These are phyloP conservation scores for Chaenodraco wilsoni DNA, from an alignment of 2,797 vertebrate species.

Conservation along the genomic window DNA sequence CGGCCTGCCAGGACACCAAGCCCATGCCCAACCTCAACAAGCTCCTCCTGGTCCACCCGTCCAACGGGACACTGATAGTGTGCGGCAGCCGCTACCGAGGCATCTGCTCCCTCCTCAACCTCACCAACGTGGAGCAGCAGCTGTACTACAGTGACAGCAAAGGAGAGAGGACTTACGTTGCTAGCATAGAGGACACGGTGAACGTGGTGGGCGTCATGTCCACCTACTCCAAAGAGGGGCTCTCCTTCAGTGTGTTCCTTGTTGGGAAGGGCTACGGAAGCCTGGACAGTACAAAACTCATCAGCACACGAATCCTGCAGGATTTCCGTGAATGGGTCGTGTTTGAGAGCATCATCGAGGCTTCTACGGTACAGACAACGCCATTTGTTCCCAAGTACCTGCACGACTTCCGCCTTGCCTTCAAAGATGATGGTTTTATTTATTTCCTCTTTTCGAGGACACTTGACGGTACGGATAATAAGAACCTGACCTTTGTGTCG, in stretches of 20 bases:
- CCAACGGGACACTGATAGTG: constrained; percentile 85
- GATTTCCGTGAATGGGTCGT: constrained; percentile 86
- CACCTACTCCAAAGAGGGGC: constrained; percentile 54
- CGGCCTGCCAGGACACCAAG: constrained; percentile 83
- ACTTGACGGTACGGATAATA: constrained; percentile 84
- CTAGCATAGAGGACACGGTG: constrained; percentile 92
- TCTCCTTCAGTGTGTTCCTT: constrained; percentile 85
- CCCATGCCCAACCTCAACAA: constrained; percentile 91
- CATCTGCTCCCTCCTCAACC: constrained; percentile 91
- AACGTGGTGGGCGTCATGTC: constrained; percentile 94
- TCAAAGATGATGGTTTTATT: constrained; percentile 88
- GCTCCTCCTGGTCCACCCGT: constrained; percentile 88
- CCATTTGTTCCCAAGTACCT: constrained; percentile 88
- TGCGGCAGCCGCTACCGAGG: constrained; percentile 96
- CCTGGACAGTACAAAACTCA: constrained; percentile 92
- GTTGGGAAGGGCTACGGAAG: constrained; percentile 95
- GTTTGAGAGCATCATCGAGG: constrained; percentile 94
- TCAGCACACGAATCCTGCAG: constrained; percentile 94
- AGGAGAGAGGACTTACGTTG: constrained; percentile 95
- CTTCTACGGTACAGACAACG: constrained; percentile 90
- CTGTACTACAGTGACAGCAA: constrained; percentile 91
- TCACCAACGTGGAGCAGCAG: constrained; percentile 85
- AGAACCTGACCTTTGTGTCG: constrained; percentile 90
- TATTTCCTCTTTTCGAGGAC: constrained; percentile 96
- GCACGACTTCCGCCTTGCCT: constrained; percentile 91